Percentiles rank a stretch among this genome's conserved stretches.
phyloP scores from a whole-genome alignment of 1,140 invertebrate genomes.

The Caligus rogercresseyi region DNA sequence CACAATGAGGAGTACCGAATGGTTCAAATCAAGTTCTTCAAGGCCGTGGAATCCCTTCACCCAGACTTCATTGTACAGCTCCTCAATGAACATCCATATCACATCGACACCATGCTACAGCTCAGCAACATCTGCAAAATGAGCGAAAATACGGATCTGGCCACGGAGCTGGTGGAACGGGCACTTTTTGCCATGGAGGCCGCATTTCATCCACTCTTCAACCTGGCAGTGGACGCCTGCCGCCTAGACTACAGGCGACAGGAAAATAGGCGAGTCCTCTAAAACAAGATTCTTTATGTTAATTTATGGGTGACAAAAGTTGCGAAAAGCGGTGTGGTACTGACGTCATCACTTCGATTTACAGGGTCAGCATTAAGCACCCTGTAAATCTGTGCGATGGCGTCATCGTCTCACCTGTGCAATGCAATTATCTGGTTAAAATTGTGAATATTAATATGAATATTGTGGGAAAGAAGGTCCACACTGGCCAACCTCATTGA shows the following conservation, averaged over 20 bases:
- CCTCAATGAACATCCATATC: constrained; percentile 54
- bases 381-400: too few species aligned
- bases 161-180: constrained; percentile 56
- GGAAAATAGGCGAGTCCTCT: constrained; percentile 47
- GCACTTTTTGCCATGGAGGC: constrained; percentile 56
- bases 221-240: constrained; percentile 49
- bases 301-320: too few species aligned
- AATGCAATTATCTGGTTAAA: too few species aligned
- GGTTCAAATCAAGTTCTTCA: constrained; percentile 50
- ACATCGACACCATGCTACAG: constrained; percentile 67
- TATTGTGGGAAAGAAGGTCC: too few species aligned
- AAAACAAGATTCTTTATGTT: too few species aligned
- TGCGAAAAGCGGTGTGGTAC: too few species aligned
- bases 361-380: too few species aligned
- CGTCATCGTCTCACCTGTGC: too few species aligned
- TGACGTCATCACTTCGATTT: too few species aligned
- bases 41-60: constrained; percentile 57
- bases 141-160: constrained; percentile 56
- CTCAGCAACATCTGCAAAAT: constrained; percentile 59
- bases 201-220: constrained; percentile 61
- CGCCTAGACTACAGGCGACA: constrained; percentile 58
- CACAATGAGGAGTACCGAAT: constrained; percentile 57
- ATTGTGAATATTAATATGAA: too few species aligned
- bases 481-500: too few species aligned
- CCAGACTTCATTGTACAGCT: constrained; percentile 57